A percentile compares a stretch with the other conserved stretches of the same genome.
Evolutionary conservation across 2,113 vertebrate genomes (phyloP).

Genomic region (Oncorhynchus mykiss): DNA sequence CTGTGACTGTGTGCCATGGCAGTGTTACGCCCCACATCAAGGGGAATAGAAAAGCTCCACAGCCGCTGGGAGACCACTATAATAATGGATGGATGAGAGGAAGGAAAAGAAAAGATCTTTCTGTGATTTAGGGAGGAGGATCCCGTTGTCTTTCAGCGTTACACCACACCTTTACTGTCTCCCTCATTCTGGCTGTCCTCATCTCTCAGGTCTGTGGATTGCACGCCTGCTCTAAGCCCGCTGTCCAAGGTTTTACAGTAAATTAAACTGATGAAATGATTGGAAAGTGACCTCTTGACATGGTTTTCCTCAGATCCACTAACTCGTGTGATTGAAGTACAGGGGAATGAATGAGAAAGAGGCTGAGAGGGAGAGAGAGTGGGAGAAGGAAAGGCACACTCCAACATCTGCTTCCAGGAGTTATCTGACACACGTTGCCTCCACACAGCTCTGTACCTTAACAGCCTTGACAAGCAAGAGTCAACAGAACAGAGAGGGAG

Average conservation of each 20-base stretch:
- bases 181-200: not conserved
- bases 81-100: conserved; percentile 62
- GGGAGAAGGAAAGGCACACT: conserved; percentile 11
- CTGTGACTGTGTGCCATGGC: not conserved
- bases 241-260: conserved; percentile 40
- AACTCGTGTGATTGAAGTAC: not conserved
- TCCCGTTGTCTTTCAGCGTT: conserved; percentile 62
- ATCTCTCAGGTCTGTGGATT: too few species aligned
- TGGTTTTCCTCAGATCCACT: conserved; percentile 25
- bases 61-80: conserved; percentile 28
- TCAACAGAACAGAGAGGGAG: conserved; percentile 12
- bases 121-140: conserved; percentile 56
- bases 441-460: conserved; percentile 47
- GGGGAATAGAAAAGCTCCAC: not conserved
- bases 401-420: conserved; percentile 33
- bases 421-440: conserved; percentile 60
- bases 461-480: too few species aligned
- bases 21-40: not conserved
- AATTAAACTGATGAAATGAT: conserved; percentile 46
- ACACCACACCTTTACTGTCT: conserved; percentile 39
- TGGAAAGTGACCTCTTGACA: conserved; percentile 46
- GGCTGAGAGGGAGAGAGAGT: conserved; percentile 19
- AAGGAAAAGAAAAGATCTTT: conserved; percentile 50
- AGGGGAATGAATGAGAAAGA: not conserved
- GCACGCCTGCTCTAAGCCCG: not conserved